These are phyloP conservation scores for Drosophila micromelanica DNA, from an alignment of 1,140 invertebrate species.

Conservation along the genomic window DNA sequence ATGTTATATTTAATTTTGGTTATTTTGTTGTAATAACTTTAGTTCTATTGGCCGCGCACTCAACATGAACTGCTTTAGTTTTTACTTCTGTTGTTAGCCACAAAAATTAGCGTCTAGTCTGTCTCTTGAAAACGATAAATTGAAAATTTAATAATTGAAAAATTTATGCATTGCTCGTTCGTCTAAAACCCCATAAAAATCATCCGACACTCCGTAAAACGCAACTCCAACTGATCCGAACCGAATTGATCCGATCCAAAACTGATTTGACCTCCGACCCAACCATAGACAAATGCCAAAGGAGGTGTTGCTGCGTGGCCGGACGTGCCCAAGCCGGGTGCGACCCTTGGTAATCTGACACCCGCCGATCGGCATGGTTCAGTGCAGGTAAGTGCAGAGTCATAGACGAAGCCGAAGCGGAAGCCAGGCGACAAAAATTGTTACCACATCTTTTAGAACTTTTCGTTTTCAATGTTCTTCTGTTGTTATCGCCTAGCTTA, in stretches of 20 bases:
- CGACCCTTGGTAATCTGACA: constrained; percentile 90
- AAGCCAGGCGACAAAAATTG: constrained; percentile 26
- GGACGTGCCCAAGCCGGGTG: constrained; percentile 85
- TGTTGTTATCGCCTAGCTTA: constrained; percentile 4
- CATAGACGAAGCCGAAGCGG: constrained; percentile 33
- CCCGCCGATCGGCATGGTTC: constrained; percentile 97
- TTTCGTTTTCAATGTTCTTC: constrained; percentile 44
- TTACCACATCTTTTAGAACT: constrained; percentile 23
- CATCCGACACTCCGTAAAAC: constrained; percentile 43
- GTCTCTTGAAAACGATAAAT: constrained; percentile 44
- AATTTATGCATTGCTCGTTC: constrained; percentile 73
- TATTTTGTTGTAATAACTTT: constrained; percentile 44
- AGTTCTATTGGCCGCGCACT: constrained; percentile 37
- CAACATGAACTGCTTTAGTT: constrained; percentile 55
- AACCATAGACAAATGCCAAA: constrained; percentile 84
- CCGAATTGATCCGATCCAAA: constrained; percentile 25
- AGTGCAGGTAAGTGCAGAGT: constrained; percentile 91
- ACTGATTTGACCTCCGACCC: constrained; percentile 1
- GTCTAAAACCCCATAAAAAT: constrained; percentile 47
- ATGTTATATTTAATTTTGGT: constrained; percentile 46
- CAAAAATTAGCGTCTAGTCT: constrained; percentile 54
- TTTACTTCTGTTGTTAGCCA: constrained; percentile 44
- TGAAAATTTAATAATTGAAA: constrained; percentile 72
- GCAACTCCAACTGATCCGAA: constrained; percentile 39
- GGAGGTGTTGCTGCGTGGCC: constrained; percentile 85